Conservation (phyloP, 2,888 invertebrate genomes). For the Drosophila stalkeri region DNA sequence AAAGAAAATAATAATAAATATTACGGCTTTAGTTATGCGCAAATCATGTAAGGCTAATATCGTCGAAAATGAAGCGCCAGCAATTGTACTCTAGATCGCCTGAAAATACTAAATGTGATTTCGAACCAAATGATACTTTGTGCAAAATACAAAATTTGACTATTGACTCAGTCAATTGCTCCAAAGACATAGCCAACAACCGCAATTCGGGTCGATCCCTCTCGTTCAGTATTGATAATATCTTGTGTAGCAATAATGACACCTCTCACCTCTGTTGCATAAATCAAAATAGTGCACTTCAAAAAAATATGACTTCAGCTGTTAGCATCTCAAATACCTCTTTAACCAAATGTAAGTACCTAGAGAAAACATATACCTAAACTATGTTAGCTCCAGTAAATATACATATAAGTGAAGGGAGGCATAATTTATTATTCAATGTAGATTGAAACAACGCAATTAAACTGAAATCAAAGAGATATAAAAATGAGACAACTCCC, state of each 20-base stretch:
- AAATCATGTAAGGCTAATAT: slow-evolving; percentile 24
- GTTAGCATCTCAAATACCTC: background rate
- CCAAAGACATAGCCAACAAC: slow-evolving; percentile 9
- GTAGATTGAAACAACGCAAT: too few species aligned
- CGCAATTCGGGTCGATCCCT: slow-evolving; percentile 1
- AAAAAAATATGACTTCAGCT: slow-evolving; percentile 9
- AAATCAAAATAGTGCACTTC: background rate
- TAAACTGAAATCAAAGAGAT: too few species aligned
- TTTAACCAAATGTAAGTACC: slow-evolving; percentile 18
- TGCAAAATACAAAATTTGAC: slow-evolving; percentile 1
- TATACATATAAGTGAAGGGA: too few species aligned
- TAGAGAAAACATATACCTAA: background rate
- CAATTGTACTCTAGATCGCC: slow-evolving; percentile 2
- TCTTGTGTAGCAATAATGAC: slow-evolving; percentile 36
- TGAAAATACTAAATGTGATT: background rate
- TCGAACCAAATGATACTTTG: slow-evolving; percentile 27
- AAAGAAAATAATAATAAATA: slow-evolving; percentile 16
- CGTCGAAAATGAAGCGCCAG: slow-evolving; percentile 34
- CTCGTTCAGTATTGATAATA: slow-evolving; percentile 50
- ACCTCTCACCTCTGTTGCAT: background rate
- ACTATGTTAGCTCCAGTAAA: background rate
- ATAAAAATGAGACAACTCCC: too few species aligned
- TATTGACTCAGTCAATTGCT: background rate
- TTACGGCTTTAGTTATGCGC: slow-evolving; percentile 25
- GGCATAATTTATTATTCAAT: too few species aligned